These are phyloP conservation scores for Drosophila pachea DNA, from an alignment of 1,140 invertebrate genomes.

Conservation along the genomic window DNA sequence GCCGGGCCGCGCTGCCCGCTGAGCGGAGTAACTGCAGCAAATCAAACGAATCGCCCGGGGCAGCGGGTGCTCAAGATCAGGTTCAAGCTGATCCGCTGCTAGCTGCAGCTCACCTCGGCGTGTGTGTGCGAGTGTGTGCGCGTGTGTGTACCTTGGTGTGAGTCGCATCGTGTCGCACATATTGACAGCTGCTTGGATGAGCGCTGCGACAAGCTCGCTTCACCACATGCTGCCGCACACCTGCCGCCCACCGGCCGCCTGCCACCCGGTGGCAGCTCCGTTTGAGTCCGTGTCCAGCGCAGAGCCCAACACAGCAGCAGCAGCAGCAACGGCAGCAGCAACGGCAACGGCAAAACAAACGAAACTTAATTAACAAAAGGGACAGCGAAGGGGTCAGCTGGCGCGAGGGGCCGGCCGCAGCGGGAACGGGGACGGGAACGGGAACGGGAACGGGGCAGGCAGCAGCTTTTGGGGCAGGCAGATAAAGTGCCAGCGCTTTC, in stretches of 20 bases:
- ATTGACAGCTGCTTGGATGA: slow-evolving; percentile 29
- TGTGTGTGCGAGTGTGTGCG: too few species aligned
- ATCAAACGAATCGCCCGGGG: slow-evolving; percentile 31
- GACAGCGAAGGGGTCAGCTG: slow-evolving; percentile 15
- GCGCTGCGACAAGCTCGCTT: slow-evolving; percentile 30
- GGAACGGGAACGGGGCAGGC: background rate
- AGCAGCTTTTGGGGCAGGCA: background rate
- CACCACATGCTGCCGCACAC: background rate
- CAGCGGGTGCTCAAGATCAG: slow-evolving; percentile 5
- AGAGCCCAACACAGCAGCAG: slow-evolving; percentile 26
- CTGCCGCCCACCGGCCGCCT: background rate
- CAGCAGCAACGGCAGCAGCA: slow-evolving; percentile 5
- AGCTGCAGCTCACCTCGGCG: too few species aligned
- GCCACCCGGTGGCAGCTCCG: slow-evolving; percentile 16
- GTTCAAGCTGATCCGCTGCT: slow-evolving; percentile 2
- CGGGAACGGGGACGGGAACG: background rate
- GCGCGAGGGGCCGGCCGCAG: background rate
- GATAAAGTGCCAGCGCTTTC: slow-evolving; percentile 15
- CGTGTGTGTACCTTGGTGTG: too few species aligned
- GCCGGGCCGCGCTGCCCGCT: background rate
- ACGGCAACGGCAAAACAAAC: slow-evolving; percentile 40
- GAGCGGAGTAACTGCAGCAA: slow-evolving; percentile 23
- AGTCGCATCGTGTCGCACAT: slow-evolving; percentile 7
- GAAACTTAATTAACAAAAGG: slow-evolving; percentile 59
- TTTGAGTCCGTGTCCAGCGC: slow-evolving; percentile 32